Percentiles rank a stretch among this genome's conserved stretches.
These are phyloP conservation scores for Engystomops pustulosus DNA, from an alignment of 2,113 vertebrate species.

Conservation along the genomic window DNA sequence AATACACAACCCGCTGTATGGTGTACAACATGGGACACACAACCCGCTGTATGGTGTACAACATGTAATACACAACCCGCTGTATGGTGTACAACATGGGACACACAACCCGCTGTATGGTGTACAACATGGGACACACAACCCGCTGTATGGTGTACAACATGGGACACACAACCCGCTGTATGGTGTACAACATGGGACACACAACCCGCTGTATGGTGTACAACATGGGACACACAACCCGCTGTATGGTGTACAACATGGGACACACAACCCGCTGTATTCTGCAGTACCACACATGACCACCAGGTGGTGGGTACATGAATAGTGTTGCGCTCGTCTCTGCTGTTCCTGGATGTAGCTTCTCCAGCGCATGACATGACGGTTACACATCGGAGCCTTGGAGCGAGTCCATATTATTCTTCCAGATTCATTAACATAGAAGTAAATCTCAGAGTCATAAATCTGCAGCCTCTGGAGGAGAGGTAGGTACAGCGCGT, in stretches of 20 bases:
- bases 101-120: neutral
- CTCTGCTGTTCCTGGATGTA: neutral
- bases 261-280: no score
- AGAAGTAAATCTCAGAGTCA: conserved; percentile 4
- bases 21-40: neutral
- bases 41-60: neutral
- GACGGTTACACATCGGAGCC: conserved; percentile 17
- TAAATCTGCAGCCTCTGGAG: conserved; percentile 35
- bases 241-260: neutral
- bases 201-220: no score
- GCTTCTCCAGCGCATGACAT: conserved; percentile 26
- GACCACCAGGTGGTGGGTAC: conserved; percentile 11
- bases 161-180: neutral
- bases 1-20: no score
- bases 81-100: no score
- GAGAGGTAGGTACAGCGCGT: neutral
- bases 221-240: neutral
- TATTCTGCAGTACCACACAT: neutral
- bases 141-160: no score
- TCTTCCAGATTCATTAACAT: conserved; percentile 11
- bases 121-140: no score
- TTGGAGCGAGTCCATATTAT: conserved; percentile 41
- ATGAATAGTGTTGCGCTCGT: neutral
- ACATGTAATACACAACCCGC: no score
- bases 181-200: neutral